Base-by-base conservation (phyloP, 92 coral and sea anemone genomes). In the Porites cylindrica region DNA sequence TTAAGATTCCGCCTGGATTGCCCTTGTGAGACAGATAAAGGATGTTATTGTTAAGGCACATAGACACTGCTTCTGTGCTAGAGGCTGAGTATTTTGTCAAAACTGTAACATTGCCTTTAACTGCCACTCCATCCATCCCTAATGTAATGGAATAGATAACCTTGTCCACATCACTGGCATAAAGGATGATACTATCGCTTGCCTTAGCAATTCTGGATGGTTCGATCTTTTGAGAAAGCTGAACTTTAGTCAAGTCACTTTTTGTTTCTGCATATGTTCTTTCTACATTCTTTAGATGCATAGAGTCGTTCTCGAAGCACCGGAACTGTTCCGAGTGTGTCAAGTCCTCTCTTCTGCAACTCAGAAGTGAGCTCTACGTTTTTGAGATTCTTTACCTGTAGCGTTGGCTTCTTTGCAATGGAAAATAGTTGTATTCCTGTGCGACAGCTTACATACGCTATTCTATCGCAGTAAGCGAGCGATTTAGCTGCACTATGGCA, bases 1-100 rank as follows among this genome's bases (percentile, higher is more conserved):
- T 60, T 73, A 61, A 56, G 67, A 90, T 85, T 79, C 93, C 93
- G 52, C 93, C 90, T 66, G 93, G 93, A 53, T 75, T 59, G 66
- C 93, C 88, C 72, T 90, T 86, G 80, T 90, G 91, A 74, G 93
- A 90, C 75, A 90, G 82, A 70, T 86, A 86, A 81, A 90, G 86
- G 73, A 78, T 79, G 72, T 90, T 90, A 19, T 54, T 58, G 56
- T 90, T 85, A 29, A 80, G 69, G 80, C 90, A 90, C 89, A 84
- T 84, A 7, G 79, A 61, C 24, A 84, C 72, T 65, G 59, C 93
- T 54, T 68, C 73, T 51, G 50, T 83, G 84, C 92, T 76, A 24
- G 51, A n/a, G 68, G 78, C 61, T 16, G 92, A 78, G 73, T 83
- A 83, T 83, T 84, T 89, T n/a, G 72, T 9, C 14, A 88, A 71